Percentiles rank a stretch among this genome's conserved stretches.
These are phyloP conservation scores for Peromyscus californicus DNA, from an alignment of 2,113 vertebrate species.

Conservation along the genomic window DNA sequence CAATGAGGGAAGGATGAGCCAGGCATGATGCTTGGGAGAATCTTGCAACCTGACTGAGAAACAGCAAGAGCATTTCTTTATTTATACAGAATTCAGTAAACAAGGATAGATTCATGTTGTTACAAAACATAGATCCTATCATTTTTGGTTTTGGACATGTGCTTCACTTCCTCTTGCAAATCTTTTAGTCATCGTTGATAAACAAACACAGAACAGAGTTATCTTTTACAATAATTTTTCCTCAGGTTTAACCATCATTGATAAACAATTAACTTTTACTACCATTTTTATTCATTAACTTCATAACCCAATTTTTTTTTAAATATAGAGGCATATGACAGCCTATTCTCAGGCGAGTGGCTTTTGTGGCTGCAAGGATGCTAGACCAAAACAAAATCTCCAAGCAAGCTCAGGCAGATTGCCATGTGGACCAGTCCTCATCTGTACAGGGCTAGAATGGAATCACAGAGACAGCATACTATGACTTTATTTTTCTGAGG, in stretches of 20 bases:
- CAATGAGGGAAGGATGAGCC: not conserved
- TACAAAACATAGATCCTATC: not conserved
- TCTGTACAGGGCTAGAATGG: no score
- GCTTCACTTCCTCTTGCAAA: not conserved
- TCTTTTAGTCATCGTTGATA: not conserved
- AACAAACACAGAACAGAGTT: not conserved
- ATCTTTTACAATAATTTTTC: not conserved
- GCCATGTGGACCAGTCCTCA: not conserved
- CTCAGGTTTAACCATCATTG: not conserved
- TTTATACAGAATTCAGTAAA: not conserved
- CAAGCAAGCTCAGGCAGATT: not conserved
- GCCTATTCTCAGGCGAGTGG: not conserved
- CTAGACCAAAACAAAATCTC: not conserved
- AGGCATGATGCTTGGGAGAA: not conserved
- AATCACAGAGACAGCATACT: no score
- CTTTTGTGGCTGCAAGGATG: not conserved
- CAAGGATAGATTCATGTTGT: not conserved
- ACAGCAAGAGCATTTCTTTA: not conserved
- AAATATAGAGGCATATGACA: not conserved
- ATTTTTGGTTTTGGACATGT: not conserved
- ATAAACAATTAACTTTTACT: not conserved
- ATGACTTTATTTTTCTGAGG: no score
- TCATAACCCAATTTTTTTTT: not conserved
- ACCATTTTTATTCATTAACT: not conserved
- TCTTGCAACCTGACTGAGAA: not conserved